Conservation (phyloP, 92 coral and sea anemone species). For the Zoanthus sociatus region DNA sequence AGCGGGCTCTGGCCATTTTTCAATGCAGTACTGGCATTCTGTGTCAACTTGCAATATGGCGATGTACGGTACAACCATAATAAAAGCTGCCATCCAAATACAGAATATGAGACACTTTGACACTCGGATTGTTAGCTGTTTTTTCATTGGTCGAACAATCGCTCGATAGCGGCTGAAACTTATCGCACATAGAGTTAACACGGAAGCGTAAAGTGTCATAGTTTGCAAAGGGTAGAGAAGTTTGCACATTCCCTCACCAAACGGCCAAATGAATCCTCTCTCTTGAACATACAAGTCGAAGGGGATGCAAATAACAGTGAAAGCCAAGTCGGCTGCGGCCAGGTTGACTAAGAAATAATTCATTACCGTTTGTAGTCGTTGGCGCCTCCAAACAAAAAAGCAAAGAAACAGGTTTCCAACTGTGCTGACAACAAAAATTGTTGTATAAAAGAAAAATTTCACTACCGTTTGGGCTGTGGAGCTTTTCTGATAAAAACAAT, state of each 20-base stretch:
- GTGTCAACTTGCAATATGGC: constrained; percentile 67
- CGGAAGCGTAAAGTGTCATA: constrained; percentile 80
- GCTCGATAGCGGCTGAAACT: constrained; percentile 83
- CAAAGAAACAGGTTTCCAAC: constrained; percentile 80
- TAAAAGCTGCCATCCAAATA: constrained; percentile 71
- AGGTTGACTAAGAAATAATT: constrained; percentile 84
- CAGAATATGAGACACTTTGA: constrained; percentile 61
- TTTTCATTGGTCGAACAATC: constrained; percentile 78
- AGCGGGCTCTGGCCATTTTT: constrained; percentile 81
- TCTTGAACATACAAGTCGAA: constrained; percentile 84
- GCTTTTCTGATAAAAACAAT: constrained; percentile 24
- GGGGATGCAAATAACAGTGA: constrained; percentile 82
- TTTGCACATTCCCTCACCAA: constrained; percentile 66
- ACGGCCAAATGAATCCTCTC: constrained; percentile 75
- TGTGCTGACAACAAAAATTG: constrained; percentile 66
- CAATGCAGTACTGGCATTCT: constrained; percentile 64
- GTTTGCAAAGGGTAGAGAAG: constrained; percentile 81
- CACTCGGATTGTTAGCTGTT: constrained; percentile 66
- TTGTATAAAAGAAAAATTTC: constrained; percentile 68
- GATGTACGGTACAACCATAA: constrained; percentile 74
- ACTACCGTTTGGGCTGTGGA: constrained; percentile 44
- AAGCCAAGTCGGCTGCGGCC: constrained; percentile 81
- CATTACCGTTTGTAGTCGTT: constrained; percentile 81
- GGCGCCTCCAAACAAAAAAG: constrained; percentile 77
- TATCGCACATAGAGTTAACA: constrained; percentile 77